Conservation (phyloP, 2,797 vertebrate genomes). For the Arctocebus calabarensis region DNA sequence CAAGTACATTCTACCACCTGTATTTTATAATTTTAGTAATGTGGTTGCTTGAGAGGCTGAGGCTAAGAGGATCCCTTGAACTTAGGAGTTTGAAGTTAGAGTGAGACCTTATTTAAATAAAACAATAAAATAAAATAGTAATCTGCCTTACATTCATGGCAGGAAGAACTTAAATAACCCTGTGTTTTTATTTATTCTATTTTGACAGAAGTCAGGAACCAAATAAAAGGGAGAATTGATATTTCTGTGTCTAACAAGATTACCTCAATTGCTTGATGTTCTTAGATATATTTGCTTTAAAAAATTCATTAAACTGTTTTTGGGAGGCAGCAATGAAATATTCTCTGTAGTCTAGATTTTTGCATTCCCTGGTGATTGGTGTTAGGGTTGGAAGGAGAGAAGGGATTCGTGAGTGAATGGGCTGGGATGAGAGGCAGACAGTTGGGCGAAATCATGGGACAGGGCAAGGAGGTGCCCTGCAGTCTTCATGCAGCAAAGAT, state of each 20-base stretch:
- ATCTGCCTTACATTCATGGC: slow-evolving; percentile 66
- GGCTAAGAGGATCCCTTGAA: neutral
- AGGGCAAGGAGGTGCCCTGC: neutral
- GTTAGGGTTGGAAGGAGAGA: neutral
- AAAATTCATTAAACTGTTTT: slow-evolving; percentile 82
- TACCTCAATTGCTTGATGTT: slow-evolving; percentile 77
- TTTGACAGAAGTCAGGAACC: slow-evolving; percentile 81
- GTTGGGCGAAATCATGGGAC: neutral
- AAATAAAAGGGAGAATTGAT: slow-evolving; percentile 77
- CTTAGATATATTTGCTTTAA: slow-evolving; percentile 84
- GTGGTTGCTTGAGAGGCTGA: neutral
- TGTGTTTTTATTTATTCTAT: slow-evolving; percentile 78
- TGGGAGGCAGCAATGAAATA: slow-evolving; percentile 78
- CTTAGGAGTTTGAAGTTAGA: neutral
- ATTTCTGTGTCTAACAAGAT: slow-evolving; percentile 80
- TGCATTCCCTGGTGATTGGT: slow-evolving; percentile 6
- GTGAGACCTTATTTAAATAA: neutral
- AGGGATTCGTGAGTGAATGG: neutral
- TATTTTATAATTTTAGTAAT: slow-evolving; percentile 78
- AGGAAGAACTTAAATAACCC: slow-evolving; percentile 73
- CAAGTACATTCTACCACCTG: slow-evolving; percentile 62
- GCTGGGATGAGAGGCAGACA: too few species aligned
- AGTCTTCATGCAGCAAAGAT: slow-evolving; percentile 66
- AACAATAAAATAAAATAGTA: neutral
- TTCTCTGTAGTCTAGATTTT: slow-evolving; percentile 60